Base-by-base conservation (phyloP, 2,113 vertebrate genomes). In the Prunella himalayana region DNA sequence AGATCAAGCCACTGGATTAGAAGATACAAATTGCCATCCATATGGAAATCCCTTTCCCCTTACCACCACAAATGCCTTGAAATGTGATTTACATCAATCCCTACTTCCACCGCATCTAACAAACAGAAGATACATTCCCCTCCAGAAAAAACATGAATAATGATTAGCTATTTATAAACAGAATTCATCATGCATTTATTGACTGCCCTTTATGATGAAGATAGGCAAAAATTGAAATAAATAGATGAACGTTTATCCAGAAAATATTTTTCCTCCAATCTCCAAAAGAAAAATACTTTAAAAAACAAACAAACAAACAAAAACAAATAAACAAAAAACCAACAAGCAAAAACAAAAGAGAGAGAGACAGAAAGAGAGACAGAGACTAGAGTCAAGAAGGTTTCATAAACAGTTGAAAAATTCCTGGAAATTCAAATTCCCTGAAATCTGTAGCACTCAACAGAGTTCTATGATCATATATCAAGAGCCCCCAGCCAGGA, bases 1-100 rank as follows among this genome's bases (percentile, higher is more conserved):
- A 86, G 45, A 94, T 92, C 56, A 94, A 94, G 66, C 50, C 91
- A 68, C 82, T 86, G 41, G 93, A 85, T 70, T 80, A 93, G 81
- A 86, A 65, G 13, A 69, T 30, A 86, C 19, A 95, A 90, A 73
- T 79, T 86, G 78, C 66, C 76, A 92, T 91, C 82, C 84, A 76
- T 83, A 90, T 77, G 73, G 88, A 97, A 94, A 82, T 86, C 41
- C 41, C 65, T 65, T 78, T 92, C 87, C 83, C 68, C 56, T 73
- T 88, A 84, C 75, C 57, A 81, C 66, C 42, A 82, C 88, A 89
- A 51, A 95, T 17, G 33, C 57, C 64, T 94, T 93, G 95, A 97
- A 86, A 95, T 45, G 56, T 92, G 84, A 86, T 81, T 95, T 94
- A 64, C 64, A 93, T 71, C 78, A 79, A 82, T n/a, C 82, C 78